phyloP scores from a whole-genome alignment of 2,113 vertebrate species.

The Dryoscopus gambensis region DNA sequence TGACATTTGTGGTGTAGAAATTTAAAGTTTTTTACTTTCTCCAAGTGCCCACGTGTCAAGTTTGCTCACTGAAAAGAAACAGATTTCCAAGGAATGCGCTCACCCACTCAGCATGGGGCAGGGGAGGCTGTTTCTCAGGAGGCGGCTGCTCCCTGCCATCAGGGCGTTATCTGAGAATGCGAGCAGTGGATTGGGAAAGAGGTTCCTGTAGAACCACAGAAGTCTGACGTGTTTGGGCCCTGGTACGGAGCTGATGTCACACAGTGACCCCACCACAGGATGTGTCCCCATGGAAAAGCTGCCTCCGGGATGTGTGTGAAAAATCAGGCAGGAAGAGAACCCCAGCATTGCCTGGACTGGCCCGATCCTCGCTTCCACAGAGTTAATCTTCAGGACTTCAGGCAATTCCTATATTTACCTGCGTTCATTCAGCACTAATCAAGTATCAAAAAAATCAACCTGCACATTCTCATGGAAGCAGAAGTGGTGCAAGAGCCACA shows the following conservation, averaged over 20 bases:
- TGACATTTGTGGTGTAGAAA: neutral
- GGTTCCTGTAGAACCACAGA: neutral
- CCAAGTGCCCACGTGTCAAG: neutral
- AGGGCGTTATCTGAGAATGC: neutral
- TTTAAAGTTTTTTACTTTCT: neutral
- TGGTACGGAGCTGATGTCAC: neutral
- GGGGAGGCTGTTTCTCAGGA: neutral
- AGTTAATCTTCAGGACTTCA: neutral
- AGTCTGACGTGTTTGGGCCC: fast-evolving
- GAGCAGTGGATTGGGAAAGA: neutral
- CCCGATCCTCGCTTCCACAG: neutral
- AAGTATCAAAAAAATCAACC: neutral
- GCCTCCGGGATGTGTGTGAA: neutral
- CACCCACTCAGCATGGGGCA: neutral
- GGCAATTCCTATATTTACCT: constrained; percentile 3
- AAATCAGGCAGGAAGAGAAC: neutral
- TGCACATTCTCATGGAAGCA: neutral
- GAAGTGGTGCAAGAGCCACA: neutral
- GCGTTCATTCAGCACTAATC: neutral
- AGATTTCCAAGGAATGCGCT: constrained; percentile 43
- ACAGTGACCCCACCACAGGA: fast-evolving
- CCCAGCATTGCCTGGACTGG: neutral
- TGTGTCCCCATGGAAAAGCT: neutral
- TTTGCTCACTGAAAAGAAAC: constrained; percentile 31
- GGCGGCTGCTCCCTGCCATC: neutral